Conservation (phyloP, 2,888 invertebrate genomes). For the Acanthosepion lycidas region DNA sequence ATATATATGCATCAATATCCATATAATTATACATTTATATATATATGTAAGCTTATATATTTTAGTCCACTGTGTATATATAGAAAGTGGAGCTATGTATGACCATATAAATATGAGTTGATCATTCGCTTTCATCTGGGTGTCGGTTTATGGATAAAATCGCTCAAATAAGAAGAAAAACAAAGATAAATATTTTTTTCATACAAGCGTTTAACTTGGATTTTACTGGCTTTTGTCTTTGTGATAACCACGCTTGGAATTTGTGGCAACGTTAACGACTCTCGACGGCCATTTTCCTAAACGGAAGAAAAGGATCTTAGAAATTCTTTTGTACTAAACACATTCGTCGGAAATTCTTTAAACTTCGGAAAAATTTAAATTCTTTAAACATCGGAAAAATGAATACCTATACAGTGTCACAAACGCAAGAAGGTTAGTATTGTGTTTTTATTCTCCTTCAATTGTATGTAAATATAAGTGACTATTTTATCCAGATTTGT, state of each 20-base stretch:
- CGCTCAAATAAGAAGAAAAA: background rate
- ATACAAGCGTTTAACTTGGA: background rate
- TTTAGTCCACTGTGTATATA: background rate
- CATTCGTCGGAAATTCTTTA: background rate
- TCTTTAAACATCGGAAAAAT: background rate
- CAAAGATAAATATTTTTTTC: background rate
- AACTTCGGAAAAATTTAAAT: too few species aligned
- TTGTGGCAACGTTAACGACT: background rate
- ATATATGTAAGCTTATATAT: background rate
- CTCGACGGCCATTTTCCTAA: background rate
- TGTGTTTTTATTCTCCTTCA: background rate
- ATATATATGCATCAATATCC: background rate
- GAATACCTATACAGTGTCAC: conserved; percentile 4
- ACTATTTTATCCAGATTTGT: too few species aligned
- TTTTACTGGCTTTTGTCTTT: background rate
- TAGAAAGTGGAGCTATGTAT: background rate
- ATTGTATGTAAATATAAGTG: too few species aligned
- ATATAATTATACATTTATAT: background rate
- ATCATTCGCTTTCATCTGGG: background rate
- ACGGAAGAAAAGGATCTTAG: background rate
- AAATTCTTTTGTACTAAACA: background rate
- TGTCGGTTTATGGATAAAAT: background rate
- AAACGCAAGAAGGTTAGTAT: background rate
- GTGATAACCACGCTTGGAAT: background rate
- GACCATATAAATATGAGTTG: background rate